phyloP scores from a whole-genome alignment of 2,113 vertebrate species.

The Nyctibius bracteatus region DNA sequence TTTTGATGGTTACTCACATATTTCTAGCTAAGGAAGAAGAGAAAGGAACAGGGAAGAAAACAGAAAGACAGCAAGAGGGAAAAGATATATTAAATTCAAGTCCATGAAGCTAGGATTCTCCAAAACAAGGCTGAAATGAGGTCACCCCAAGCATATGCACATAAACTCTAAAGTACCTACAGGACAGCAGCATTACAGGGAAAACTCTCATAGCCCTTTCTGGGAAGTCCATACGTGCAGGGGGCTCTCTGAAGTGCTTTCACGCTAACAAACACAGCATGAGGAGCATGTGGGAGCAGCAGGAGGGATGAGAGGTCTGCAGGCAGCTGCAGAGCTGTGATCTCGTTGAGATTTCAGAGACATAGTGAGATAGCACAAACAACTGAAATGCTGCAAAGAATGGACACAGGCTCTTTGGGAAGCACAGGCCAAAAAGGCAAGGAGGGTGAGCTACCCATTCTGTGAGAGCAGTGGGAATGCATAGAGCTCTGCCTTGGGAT shows the following conservation, averaged over 20 bases:
- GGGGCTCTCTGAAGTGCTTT: neutral
- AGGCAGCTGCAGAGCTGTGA: neutral
- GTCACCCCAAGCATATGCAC: neutral
- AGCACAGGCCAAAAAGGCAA: neutral
- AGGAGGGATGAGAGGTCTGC: neutral
- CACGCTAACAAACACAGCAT: neutral
- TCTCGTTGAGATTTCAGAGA: neutral
- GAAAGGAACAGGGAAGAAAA: neutral
- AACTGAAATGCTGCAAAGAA: neutral
- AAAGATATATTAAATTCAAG: neutral
- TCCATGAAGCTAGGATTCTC: neutral
- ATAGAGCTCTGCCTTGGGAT: neutral
- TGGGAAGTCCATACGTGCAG: neutral
- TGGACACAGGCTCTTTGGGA: neutral
- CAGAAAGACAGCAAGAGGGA: neutral
- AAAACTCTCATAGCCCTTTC: neutral
- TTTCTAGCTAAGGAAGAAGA: neutral
- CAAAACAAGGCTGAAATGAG: neutral
- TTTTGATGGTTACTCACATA: neutral
- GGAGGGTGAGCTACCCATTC: neutral
- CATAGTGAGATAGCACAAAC: accelerated
- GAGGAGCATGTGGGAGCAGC: neutral
- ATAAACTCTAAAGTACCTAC: neutral
- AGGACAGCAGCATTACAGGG: neutral
- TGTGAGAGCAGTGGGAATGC: neutral